phyloP scores from a whole-genome alignment of 2,113 vertebrate species.

The Procavia capensis region DNA sequence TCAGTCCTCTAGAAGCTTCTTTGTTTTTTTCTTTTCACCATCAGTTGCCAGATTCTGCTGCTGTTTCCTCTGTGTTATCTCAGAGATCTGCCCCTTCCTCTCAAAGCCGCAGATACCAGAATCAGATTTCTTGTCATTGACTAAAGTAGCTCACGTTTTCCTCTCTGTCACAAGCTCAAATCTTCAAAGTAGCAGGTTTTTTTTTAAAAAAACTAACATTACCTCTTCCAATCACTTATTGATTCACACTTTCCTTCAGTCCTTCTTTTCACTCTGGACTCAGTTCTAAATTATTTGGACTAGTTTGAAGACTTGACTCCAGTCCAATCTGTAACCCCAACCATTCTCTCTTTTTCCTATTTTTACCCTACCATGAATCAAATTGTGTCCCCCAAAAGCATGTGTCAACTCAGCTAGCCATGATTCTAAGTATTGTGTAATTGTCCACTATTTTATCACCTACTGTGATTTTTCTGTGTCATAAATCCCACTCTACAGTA shows the following conservation, averaged over 20 bases:
- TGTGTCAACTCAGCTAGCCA: no score
- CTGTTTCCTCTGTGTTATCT: not conserved
- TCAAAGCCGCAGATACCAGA: not conserved
- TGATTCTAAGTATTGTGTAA: no score
- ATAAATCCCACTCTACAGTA: no score
- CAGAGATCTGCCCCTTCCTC: slow-evolving; percentile 25
- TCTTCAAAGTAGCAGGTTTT: slow-evolving; percentile 23
- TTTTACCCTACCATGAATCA: not conserved
- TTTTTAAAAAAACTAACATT: not conserved
- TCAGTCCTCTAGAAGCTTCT: not conserved
- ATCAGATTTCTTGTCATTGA: not conserved
- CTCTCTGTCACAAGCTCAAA: not conserved
- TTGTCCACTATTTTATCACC: no score
- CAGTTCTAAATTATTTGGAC: not conserved
- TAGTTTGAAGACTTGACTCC: not conserved
- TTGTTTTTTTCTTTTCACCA: not conserved
- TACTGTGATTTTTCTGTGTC: no score
- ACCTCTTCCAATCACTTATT: not conserved
- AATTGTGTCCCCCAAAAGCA: no score
- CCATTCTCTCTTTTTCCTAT: not conserved
- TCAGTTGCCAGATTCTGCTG: not conserved
- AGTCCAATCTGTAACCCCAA: not conserved
- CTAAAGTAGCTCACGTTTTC: not conserved
- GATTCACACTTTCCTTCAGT: not conserved
- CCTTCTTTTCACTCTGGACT: not conserved